Conservation (phyloP, 2,113 vertebrate genomes). For the Mellivora capensis region DNA sequence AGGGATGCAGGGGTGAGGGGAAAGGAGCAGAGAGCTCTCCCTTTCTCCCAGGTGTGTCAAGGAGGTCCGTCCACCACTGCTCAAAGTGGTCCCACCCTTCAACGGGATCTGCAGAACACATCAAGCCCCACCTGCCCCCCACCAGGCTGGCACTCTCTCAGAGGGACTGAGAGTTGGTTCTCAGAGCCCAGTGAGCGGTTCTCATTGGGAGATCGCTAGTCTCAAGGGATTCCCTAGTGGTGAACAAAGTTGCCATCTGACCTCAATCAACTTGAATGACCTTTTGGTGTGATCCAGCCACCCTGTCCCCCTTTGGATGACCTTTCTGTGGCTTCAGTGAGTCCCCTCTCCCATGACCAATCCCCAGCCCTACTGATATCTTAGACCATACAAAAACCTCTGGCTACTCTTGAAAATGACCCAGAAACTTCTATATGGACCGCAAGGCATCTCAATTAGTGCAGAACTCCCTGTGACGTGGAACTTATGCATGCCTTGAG, state of each 20-base stretch:
- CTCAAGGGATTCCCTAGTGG: neutral
- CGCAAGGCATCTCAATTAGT: neutral
- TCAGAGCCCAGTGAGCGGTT: neutral
- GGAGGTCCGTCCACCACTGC: neutral
- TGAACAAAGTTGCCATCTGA: neutral
- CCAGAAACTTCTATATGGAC: neutral
- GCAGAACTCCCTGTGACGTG: neutral
- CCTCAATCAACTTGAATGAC: neutral
- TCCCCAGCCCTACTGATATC: neutral
- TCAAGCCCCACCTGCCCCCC: accelerated
- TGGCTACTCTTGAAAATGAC: neutral
- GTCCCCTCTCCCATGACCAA: neutral
- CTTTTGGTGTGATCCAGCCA: neutral
- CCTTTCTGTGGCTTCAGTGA: neutral
- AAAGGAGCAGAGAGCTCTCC: neutral
- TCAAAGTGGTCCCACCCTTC: neutral
- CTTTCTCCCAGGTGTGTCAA: neutral
- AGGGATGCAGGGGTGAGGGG: neutral
- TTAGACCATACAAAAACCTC: neutral
- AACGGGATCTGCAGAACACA: neutral
- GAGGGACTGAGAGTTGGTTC: neutral
- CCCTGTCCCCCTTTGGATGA: neutral
- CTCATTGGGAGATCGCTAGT: neutral
- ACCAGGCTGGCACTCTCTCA: neutral
- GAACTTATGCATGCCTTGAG: neutral